Conservation (phyloP, 2,888 invertebrate genomes). For the Mythimna ferrago region DNA sequence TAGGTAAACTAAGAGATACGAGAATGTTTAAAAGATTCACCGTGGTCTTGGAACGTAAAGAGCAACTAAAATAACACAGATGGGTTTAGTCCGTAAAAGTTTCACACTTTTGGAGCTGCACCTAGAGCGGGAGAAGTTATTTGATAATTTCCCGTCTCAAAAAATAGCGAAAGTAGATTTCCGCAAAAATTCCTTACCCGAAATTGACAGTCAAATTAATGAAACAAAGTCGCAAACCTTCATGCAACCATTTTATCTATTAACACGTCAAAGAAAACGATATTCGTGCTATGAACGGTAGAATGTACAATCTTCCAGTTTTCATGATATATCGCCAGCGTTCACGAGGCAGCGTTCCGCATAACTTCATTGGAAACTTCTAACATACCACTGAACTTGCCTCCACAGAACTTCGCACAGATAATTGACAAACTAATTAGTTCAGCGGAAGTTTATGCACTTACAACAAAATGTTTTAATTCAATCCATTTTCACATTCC, state of each 20-base stretch:
- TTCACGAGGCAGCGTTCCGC: constrained; percentile 84
- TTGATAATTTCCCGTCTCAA: too few species aligned
- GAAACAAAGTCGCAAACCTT: constrained; percentile 30
- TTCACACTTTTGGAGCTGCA: too few species aligned
- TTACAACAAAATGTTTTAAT: constrained; percentile 46
- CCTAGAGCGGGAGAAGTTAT: too few species aligned
- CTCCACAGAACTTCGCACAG: constrained; percentile 48
- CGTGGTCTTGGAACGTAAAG: too few species aligned
- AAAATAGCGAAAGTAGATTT: not conserved
- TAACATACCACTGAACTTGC: constrained; percentile 55
- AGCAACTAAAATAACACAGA: too few species aligned
- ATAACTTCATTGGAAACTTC: constrained; percentile 87
- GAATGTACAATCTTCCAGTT: constrained; percentile 62
- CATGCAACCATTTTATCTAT: constrained; percentile 49
- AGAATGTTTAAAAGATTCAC: too few species aligned
- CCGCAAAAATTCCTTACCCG: constrained; percentile 29
- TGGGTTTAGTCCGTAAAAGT: too few species aligned
- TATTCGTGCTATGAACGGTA: constrained; percentile 51
- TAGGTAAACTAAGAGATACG: too few species aligned
- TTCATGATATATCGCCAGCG: constrained; percentile 76
- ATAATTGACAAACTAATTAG: constrained; percentile 65
- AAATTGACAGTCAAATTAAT: constrained; percentile 13
- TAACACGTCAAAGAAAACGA: constrained; percentile 61
- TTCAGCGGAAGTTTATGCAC: constrained; percentile 50
- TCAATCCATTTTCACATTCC: constrained; percentile 51